Conservation (phyloP, 1,140 invertebrate genomes). For the Penaeus indicus region DNA sequence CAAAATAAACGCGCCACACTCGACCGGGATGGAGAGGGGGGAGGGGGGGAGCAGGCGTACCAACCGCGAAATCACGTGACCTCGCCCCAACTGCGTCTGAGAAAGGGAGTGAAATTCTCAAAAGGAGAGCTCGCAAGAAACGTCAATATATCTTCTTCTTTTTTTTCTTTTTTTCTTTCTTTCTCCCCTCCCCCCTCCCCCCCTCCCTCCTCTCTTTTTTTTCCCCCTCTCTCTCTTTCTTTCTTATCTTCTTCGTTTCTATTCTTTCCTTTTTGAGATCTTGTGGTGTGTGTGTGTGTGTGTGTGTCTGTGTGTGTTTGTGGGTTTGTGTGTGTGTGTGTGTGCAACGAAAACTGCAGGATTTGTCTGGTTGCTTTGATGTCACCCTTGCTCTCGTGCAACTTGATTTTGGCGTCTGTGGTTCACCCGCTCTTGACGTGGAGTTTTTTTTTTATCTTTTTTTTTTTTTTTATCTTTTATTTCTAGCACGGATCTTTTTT, state of each 20-base stretch:
- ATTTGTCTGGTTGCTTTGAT: no score
- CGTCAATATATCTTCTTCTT: neutral
- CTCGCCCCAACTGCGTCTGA: neutral
- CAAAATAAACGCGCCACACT: neutral
- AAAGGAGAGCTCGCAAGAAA: neutral
- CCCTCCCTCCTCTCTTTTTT: neutral
- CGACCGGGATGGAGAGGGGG: neutral
- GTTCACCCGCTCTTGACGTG: no score
- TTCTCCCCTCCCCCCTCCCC: neutral
- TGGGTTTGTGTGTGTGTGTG: neutral
- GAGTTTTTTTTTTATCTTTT: no score
- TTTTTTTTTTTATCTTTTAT: no score
- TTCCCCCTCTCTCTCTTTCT: neutral
- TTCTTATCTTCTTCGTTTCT: neutral
- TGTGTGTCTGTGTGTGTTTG: neutral
- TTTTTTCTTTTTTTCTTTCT: neutral
- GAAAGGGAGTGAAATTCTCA: constrained; percentile 8
- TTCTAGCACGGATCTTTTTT: no score
- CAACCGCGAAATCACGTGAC: constrained; percentile 10
- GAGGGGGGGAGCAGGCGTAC: neutral
- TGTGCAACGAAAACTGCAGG: no score
- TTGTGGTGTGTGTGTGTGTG: neutral
- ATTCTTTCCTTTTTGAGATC: neutral
- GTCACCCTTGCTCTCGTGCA: no score
- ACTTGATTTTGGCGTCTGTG: no score